Conservation (phyloP, 2,888 invertebrate species). For the Ptycholaimellus sp. region DNA sequence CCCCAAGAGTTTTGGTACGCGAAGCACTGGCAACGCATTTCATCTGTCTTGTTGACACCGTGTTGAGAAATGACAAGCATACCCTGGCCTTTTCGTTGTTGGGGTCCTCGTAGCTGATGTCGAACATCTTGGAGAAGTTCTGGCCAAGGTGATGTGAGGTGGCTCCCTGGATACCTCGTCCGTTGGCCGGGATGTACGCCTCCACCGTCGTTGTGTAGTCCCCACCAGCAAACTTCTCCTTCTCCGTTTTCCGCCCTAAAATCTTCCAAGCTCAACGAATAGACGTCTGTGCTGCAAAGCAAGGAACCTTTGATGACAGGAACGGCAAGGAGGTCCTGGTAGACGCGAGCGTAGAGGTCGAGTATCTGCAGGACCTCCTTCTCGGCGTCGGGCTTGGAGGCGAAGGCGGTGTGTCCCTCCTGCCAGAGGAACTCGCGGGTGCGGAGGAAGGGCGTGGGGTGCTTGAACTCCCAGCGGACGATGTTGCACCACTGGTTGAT, state of each 20-base stretch:
- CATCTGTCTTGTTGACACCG: background rate
- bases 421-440: slow-evolving; percentile 99
- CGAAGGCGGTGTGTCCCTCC: slow-evolving; percentile 91
- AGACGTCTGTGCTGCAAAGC: background rate
- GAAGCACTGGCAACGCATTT: slow-evolving; percentile 29
- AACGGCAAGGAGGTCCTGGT: slow-evolving; percentile 67
- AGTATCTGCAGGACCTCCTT: slow-evolving; percentile 48
- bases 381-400: slow-evolving; percentile 53
- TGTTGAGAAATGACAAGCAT: background rate
- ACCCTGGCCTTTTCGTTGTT: slow-evolving; percentile 33
- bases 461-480: slow-evolving; percentile 98
- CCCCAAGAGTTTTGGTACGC: slow-evolving; percentile 98
- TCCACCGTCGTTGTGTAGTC: slow-evolving; percentile 92
- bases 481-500: slow-evolving; percentile 99
- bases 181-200: slow-evolving; percentile 39
- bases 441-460: slow-evolving; percentile 90
- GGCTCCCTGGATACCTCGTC: slow-evolving; percentile 36
- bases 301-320: slow-evolving; percentile 64
- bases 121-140: slow-evolving; percentile 98
- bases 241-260: slow-evolving; percentile 64
- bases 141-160: slow-evolving; percentile 96
- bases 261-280: background rate
- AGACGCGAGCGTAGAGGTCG: slow-evolving; percentile 67
- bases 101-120: slow-evolving; percentile 76
- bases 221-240: slow-evolving; percentile 95